Evolutionary conservation across 2,888 invertebrate species (phyloP).

Genomic region (Zaprionus lineosus): DNA sequence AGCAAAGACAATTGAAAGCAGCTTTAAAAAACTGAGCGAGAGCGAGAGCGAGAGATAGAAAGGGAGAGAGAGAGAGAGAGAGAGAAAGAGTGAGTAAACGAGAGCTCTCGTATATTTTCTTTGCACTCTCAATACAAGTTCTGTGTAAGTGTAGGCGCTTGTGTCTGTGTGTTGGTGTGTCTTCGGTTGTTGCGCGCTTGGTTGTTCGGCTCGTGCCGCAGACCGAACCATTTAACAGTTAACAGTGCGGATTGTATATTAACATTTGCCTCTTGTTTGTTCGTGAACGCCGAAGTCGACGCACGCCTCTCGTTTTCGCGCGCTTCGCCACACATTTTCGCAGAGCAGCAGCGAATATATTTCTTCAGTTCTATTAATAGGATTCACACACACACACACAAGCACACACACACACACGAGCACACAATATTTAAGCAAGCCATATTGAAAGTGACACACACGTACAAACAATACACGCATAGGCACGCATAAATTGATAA

Average conservation of each 20-base stretch:
- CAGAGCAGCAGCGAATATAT: constrained; percentile 49
- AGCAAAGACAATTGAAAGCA: constrained; percentile 44
- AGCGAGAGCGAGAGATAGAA: neutral
- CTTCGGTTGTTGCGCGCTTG: neutral
- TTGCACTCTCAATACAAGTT: constrained; percentile 22
- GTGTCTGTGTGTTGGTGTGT: neutral
- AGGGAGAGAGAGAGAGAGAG: neutral
- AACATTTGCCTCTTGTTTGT: constrained; percentile 53
- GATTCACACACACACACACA: constrained; percentile 47
- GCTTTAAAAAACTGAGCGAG: neutral
- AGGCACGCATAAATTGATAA: constrained; percentile 30
- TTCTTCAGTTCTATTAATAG: constrained; percentile 65
- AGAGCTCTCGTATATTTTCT: constrained; percentile 3
- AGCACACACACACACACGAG: constrained; percentile 28
- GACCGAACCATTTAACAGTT: constrained; percentile 21
- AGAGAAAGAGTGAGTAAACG: constrained; percentile 9
- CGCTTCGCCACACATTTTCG: constrained; percentile 51
- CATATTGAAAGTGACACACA: constrained; percentile 43
- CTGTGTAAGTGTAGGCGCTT: neutral
- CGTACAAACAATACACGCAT: constrained; percentile 16
- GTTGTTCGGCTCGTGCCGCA: constrained; percentile 22
- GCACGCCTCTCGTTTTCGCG: constrained; percentile 68
- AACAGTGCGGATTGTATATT: constrained; percentile 36
- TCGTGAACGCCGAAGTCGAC: constrained; percentile 63
- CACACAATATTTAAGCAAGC: constrained; percentile 25